Evolutionary conservation across 2,797 vertebrate species (phyloP), one percentile per base, ranked within the genome.

Genomic region (Sebastes taczanowskii): DNA sequence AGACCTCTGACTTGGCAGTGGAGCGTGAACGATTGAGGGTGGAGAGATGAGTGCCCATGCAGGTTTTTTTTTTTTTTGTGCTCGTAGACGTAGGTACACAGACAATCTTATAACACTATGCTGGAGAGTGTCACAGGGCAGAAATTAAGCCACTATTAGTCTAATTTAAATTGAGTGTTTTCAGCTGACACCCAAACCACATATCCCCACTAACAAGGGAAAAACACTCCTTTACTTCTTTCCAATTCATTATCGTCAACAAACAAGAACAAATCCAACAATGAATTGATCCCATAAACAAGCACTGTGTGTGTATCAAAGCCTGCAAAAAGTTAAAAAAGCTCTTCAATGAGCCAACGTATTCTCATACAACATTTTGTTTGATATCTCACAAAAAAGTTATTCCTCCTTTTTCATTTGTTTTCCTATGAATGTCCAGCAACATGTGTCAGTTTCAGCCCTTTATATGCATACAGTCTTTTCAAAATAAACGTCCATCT

Each of bases 1-100:
- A 94, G 88, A 92, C 91, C 93, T 92, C 85, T 94, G 92, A 93
- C 91, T 93, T 88, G 80, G 88, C 90, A 86, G 85, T 30, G 83
- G 83, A 90, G 92, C 80, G 35, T 87, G 52, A 90, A 84, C 29
- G 83, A 89, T 86, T 79, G 74, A 88, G 84, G 84, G 80, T 55
- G 66, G 66, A 86, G 73, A 84, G 88, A 91, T 64, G 88, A 90
- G 85, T 82, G 86, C 71, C 72, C 65, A 11, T 71, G 81, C 74
- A 63, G 65, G 49, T 0, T 46, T 62, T 67, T 73, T 2, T 65
- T 25, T 30, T 53, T 30, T 27, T 9, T 23, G 20, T 69, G 62
- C 60, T 34, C 61, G 11, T 60, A 32, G 52, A 77, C 27, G 67
- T 82, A 83, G 71, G 66, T 81, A 70, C 71, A 74, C 64, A 78